Evolutionary conservation across 2,113 vertebrate genomes (phyloP).

Genomic region (Ciconia stormi): DNA sequence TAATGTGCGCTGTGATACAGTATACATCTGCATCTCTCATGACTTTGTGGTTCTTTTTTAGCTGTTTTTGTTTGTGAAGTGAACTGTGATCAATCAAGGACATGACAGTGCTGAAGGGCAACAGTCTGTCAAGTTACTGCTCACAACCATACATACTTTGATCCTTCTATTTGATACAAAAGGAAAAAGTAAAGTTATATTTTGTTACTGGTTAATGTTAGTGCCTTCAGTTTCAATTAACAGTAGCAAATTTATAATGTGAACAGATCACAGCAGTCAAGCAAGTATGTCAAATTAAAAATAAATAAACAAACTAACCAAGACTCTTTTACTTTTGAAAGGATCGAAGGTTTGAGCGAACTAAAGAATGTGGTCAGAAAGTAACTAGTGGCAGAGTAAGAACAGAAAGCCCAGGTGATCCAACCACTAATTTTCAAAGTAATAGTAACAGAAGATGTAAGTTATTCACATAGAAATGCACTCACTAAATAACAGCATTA

Average conservation of each 20-base stretch:
- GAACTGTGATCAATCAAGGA: neutral
- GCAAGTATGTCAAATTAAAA: neutral
- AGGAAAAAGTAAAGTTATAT: neutral
- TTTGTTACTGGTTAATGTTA: neutral
- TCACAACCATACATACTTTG: neutral
- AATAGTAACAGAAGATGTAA: neutral
- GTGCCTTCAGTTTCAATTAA: neutral
- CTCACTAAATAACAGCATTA: neutral
- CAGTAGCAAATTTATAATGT: neutral
- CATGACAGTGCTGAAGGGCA: neutral
- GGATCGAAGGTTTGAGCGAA: neutral
- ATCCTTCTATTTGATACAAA: neutral
- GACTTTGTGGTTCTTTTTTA: neutral
- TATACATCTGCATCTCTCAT: neutral
- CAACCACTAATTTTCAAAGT: neutral
- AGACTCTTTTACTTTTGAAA: neutral
- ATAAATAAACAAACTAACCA: neutral
- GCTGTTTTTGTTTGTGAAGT: neutral
- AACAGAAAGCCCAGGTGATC: neutral
- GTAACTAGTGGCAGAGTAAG: neutral
- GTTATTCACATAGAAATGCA: neutral
- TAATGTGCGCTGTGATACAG: rapidly evolving
- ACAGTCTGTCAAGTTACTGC: neutral
- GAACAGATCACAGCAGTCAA: neutral
- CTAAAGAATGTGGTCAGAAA: neutral